Evolutionary conservation across 23 tunicate genomes (phyloP).

Genomic region (Halocynthia roretzi): DNA sequence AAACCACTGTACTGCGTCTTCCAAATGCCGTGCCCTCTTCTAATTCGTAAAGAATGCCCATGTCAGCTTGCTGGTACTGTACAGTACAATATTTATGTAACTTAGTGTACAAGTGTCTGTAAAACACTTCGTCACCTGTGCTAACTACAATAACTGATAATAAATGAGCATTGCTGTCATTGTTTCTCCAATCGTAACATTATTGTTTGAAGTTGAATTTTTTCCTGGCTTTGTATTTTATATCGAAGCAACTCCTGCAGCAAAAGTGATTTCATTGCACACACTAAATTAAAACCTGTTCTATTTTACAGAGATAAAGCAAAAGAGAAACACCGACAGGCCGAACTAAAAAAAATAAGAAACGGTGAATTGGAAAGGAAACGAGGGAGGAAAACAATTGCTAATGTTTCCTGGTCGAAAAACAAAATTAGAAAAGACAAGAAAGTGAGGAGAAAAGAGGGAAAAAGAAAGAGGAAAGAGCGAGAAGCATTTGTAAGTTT

Average conservation of each 20-base stretch:
- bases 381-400: slow-evolving; percentile 37
- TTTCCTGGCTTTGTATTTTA: too few species aligned
- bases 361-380: slow-evolving; percentile 4
- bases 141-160: background rate
- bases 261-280: too few species aligned
- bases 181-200: background rate
- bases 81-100: too few species aligned
- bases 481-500: slow-evolving; percentile 42
- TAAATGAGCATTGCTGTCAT: background rate
- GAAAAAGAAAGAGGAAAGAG: slow-evolving; percentile 29
- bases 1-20: too few species aligned
- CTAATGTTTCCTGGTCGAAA: slow-evolving; percentile 69
- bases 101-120: too few species aligned
- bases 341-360: slow-evolving; percentile 28
- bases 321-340: slow-evolving; percentile 57
- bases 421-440: slow-evolving; percentile 49
- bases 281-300: too few species aligned
- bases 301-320: slow-evolving; percentile 37
- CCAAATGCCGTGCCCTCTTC: too few species aligned
- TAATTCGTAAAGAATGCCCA: too few species aligned
- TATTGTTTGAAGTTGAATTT: too few species aligned
- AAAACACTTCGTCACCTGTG: background rate
- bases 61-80: too few species aligned
- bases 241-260: too few species aligned
- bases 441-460: slow-evolving; percentile 49